A percentile compares a stretch with the other conserved stretches of the same genome.
These are phyloP conservation scores for Phrynosoma platyrhinos DNA, from an alignment of 2,113 vertebrate species.

Conservation along the genomic window DNA sequence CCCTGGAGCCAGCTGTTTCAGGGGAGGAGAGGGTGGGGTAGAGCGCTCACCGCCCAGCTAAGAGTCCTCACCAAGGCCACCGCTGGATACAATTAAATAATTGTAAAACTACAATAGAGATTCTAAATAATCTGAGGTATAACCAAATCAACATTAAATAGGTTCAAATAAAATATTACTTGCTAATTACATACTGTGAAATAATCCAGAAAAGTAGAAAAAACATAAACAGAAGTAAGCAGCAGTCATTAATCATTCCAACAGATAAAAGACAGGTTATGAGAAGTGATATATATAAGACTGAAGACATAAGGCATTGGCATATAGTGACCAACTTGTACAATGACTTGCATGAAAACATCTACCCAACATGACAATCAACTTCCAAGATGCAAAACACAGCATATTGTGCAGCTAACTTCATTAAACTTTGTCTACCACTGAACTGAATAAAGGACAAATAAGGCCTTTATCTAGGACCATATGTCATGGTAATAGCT, in stretches of 20 bases:
- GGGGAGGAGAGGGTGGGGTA: too few species aligned
- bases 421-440: conserved; percentile 52
- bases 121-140: too few species aligned
- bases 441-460: conserved; percentile 55
- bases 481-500: conserved; percentile 51
- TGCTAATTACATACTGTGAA: too few species aligned
- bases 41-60: too few species aligned
- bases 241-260: conserved; percentile 43
- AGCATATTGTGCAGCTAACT: conserved; percentile 43
- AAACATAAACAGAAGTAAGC: too few species aligned
- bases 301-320: conserved; percentile 9
- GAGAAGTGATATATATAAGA: conserved; percentile 18
- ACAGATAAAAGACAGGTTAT: conserved; percentile 28
- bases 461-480: conserved; percentile 38
- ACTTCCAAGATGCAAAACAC: conserved; percentile 35
- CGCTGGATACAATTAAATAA: too few species aligned
- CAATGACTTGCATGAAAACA: conserved; percentile 17
- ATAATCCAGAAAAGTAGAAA: too few species aligned
- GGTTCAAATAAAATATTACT: too few species aligned
- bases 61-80: too few species aligned
- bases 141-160: too few species aligned
- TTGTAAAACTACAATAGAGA: too few species aligned
- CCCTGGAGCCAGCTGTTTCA: too few species aligned
- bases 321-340: conserved; percentile 23
- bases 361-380: conserved; percentile 35